Base-by-base conservation (phyloP, 53 echinoderm and acorn worm species). In the Crossaster papposus region DNA sequence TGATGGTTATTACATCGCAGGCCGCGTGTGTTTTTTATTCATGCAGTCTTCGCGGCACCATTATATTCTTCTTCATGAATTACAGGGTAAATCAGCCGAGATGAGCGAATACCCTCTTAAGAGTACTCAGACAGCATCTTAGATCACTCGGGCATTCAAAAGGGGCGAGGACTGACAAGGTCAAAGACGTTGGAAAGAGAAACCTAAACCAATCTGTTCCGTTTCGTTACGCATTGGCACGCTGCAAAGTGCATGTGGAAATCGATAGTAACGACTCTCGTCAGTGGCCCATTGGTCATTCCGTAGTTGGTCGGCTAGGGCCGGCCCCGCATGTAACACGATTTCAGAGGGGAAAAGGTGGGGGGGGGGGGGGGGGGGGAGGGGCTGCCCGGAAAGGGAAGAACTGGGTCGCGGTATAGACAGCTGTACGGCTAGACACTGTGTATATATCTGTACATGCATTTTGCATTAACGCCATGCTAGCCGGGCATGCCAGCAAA, bases 201-300 rank as follows among this genome's bases (percentile, higher is more conserved):
- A 72, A 70, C 75, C 37, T 13, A 65, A 82, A 22, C 77, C 63
- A 35, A 76, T 75, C 35, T 55, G 58, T 36, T 75, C 77, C 87
- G 64, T 35, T 33, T 87, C 76, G 64, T 77, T 35, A 62, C 77
- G 37, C 36, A 30, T 63, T 63, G 30, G 63, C 87, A 55, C 87
- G 77, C 62, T 62, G 63, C 31, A 77, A 29, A 87, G 87, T 87
- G 87, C 87, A 87, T 26, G n/a, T 36, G 18, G 76, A 36, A 87
- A 87, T 87, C 87, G 76, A 87, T 77, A 55, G 85, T 36, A 36
- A 4, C 31, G 26, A 30, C 52, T 24, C 35, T 52, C 68, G 68
- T 68, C 68, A 68, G 68, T 28, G 11, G n/a, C 28, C n/a, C 68
- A 68, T 68, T 28, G 68, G 68, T 12, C 28, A 24, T 68, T 4